Base-by-base conservation (phyloP, 1,140 invertebrate genomes). In the Steinernema feltiae region DNA sequence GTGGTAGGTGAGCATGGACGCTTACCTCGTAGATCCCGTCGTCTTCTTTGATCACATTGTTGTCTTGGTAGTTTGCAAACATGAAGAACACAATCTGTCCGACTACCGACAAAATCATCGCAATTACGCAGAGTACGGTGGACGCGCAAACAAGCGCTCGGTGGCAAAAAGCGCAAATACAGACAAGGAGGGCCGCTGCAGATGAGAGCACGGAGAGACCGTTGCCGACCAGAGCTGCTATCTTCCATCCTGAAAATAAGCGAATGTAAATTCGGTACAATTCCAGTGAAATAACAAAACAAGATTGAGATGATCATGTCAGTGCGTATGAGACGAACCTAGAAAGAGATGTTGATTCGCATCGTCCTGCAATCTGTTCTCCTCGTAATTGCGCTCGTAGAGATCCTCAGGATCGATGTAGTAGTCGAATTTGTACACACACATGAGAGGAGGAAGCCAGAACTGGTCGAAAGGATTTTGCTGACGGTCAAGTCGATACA, bases 331-430 rank as follows among this genome's bases (percentile, higher is more conserved):
- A 48, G n/a, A 3, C 24, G 48, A 77, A 86, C 83, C 84, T 24
- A 87, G 73, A 78, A 86, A 85, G 18, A 86, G 70, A 71, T 85
- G 84, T 70, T 85, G 84, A 76, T 85, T 83, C 27, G 84, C 85
- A 72, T 85, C 84, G 31, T 85, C 85, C 70, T 82, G 79, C 12
- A 85, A 72, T 32, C 83, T 69, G 74, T 85, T 85, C 53, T 85
- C 84, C 69, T 85, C 84, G 71, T 85, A 87, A 41, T 86, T 80
- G 71, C 83, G 84, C 71, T 85, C 84, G 70, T 86, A 85, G 73
- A 83, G 80, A 76, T 85, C 84, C 41, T 85, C 84, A 35, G 86
- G 86, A 74, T 85, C 84, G 41, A 85, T 77, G 82, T 86, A 85
- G 53, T 85, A 85, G 69, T 85, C 84, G 73, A 85, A 85, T 74